Evolutionary conservation across 2,113 vertebrate species (phyloP), one percentile per base, ranked within the genome.

Genomic region (Chunga burmeisteri): DNA sequence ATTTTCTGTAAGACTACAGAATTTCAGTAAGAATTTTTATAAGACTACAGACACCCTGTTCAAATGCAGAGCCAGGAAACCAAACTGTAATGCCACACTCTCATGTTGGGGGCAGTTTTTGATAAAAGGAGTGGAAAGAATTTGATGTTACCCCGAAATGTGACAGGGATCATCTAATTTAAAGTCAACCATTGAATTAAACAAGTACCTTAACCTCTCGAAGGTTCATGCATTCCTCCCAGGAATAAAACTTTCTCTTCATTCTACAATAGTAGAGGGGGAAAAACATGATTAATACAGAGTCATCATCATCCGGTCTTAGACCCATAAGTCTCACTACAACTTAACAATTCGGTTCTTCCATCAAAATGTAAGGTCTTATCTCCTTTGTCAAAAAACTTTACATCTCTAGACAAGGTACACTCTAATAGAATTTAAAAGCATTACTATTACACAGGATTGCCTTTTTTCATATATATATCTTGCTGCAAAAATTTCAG

Each of bases 211-310:
- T 99, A 97, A 99, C 99, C 93, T 99, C 99, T 93, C 99, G 98
- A 93, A 99, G 99, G 96, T 99, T 99, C 98, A 99, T 99, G 93
- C 99, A 99, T 97, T 99, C 99, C 88, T 99, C 99, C 99, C 99
- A 99, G 59, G 99, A 99, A 97, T 99, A 99, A 97, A 99, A 99
- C 93, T 99, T 99, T 59, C 99, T 99, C 98, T 99, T 99, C 99
- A 99, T 99, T 98, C 99, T 99, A 63, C 34, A 80, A 80, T 20
- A 96, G 78, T 44, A 95, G 52, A 97, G 68, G 17, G 17, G 47
- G 9, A 61, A 90, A 86, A 84, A 50, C 70, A n/a, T 29, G 34
- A 96, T 53, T 96, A 97, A 92, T 13, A 38, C 11, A 47, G 7
- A 9, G 36, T 95, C 68, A 96, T 25, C 85, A 81, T 55, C 40